Conservation (phyloP, 2,797 vertebrate species). For the Anguilla pacifica region DNA sequence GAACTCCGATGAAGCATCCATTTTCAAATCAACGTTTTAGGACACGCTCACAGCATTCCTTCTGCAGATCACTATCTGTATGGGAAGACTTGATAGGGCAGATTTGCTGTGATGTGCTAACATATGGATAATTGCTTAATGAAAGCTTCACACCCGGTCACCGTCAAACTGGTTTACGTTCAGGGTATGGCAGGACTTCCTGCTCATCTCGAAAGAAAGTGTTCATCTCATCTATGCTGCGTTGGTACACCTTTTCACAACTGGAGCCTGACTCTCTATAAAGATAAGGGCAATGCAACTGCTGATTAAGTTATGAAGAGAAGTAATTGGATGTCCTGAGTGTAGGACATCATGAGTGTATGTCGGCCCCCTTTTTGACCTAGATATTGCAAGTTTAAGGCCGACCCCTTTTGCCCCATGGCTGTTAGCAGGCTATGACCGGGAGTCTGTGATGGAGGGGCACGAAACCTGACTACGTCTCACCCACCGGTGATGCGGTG, state of each 20-base stretch:
- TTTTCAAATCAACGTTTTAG: not conserved
- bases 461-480: not conserved
- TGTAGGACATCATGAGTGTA: not conserved
- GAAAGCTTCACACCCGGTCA: not conserved
- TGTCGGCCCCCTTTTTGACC: too few relatives aligned
- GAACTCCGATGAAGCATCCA: not conserved
- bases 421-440: not conserved
- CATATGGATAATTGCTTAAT: not conserved
- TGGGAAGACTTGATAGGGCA: not conserved
- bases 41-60: not conserved
- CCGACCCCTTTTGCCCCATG: not conserved
- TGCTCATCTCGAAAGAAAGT: not conserved
- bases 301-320: not conserved
- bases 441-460: not conserved
- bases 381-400: not conserved
- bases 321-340: not conserved
- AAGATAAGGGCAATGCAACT: not conserved
- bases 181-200: not conserved
- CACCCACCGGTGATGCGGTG: not conserved
- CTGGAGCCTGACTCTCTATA: not conserved
- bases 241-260: not conserved
- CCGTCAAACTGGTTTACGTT: not conserved
- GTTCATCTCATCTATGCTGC: not conserved
- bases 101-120: not conserved
- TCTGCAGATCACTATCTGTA: not conserved